Conservation (phyloP, 2,113 vertebrate genomes). For the Bagarius yarrelli region DNA sequence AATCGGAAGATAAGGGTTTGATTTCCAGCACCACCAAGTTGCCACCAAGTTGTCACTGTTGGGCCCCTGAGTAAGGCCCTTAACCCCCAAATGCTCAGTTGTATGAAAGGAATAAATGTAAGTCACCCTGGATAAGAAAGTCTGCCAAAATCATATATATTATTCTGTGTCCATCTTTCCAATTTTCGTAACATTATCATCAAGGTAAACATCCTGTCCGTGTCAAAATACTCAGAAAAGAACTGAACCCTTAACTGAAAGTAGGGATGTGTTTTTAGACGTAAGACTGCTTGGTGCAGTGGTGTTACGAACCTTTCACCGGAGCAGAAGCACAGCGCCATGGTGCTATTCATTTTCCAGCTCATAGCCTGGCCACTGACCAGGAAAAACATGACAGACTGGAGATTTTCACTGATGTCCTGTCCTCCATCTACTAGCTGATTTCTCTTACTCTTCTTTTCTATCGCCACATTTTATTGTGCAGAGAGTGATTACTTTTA, state of each 20-base stretch:
- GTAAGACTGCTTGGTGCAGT: neutral
- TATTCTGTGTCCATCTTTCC: neutral
- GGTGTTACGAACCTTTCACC: neutral
- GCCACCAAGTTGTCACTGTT: too few relatives aligned
- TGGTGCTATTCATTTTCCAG: constrained; percentile 11
- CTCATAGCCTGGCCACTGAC: neutral
- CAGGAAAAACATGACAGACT: neutral
- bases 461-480: neutral
- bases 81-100: too few relatives aligned
- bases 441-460: neutral
- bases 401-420: neutral
- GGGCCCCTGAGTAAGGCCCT: too few relatives aligned
- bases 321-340: neutral
- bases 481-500: neutral
- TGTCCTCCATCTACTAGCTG: neutral
- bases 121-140: too few relatives aligned
- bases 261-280: neutral
- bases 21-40: too few relatives aligned
- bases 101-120: too few relatives aligned
- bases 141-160: too few relatives aligned
- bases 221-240: neutral
- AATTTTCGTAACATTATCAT: neutral
- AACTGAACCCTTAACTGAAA: neutral
- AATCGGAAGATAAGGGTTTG: too few relatives aligned
- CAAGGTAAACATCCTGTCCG: neutral